Base-by-base conservation (phyloP, 1,140 invertebrate species). In the Wasmannia auropunctata region DNA sequence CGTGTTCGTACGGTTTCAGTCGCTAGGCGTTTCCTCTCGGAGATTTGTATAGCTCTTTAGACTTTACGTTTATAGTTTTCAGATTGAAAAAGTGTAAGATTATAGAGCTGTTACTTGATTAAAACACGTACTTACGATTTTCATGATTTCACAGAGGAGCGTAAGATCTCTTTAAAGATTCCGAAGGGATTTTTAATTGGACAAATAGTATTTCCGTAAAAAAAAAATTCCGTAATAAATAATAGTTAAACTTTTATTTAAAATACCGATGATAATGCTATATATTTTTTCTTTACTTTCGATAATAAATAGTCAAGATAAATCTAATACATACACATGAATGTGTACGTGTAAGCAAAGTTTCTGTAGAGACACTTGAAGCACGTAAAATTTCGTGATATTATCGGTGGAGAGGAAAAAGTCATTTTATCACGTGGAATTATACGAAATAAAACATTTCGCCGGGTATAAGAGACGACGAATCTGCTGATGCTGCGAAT, bases 401-500 rank as follows among this genome's bases (percentile, higher is more conserved):
- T 34, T 69, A 1, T 56, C 75, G 14, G 28, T n/a, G 5, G 7
- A 4, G 7, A 4, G 4, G 28, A 19, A 22, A 46, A 31, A 40
- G 2, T 81, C 0, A 70, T 58, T 72, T 14, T 49, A 19, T 43
- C 28, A 25, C 25, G 58, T 11, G 19, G 19, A 81, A 81, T 58
- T 67, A 62, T 28, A 28, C n/a, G n/a, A 76, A 56, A 69, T 77
- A 69, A 76, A 86, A 49, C 43, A 84, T 72, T 74, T 86, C 25
- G 10, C n/a, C 37, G 67, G 46, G 16, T 43, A 72, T 83, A 84
- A 74, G 16, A 28, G 67, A 70, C 16, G 76, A 63, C 5, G 60
- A 70, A 54, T 84, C 28, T 56, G 40, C 85, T 65, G 74, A 83
- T 51, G 58, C 54, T 43, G 60, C 60, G 34, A 85, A 85, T 85